phyloP scores from a whole-genome alignment of 2,113 vertebrate genomes.

The Rana temporaria region DNA sequence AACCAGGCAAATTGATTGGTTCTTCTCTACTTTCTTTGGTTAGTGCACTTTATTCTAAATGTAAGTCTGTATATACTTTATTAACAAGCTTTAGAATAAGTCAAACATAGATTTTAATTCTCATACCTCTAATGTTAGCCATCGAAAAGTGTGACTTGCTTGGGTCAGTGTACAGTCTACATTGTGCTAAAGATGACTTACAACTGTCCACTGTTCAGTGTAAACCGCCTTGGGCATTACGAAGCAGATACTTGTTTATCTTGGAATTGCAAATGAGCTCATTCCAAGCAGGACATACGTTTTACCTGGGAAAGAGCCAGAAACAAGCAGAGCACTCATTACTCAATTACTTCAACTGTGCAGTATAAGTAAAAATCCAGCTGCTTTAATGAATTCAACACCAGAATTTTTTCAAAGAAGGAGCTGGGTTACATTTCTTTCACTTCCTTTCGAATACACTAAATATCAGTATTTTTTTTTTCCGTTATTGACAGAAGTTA shows the following conservation, averaged over 20 bases:
- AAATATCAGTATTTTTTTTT: slow-evolving; percentile 21
- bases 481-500: neutral
- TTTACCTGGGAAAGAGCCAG: slow-evolving; percentile 44
- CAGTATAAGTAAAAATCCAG: slow-evolving; percentile 45
- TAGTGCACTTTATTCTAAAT: too few relatives aligned
- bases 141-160: neutral
- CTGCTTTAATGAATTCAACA: slow-evolving; percentile 41
- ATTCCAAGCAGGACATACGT: slow-evolving; percentile 44
- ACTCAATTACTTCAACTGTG: slow-evolving; percentile 48
- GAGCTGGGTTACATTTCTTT: slow-evolving; percentile 6
- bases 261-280: slow-evolving; percentile 47
- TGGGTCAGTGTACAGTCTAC: neutral
- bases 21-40: too few relatives aligned
- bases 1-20: too few relatives aligned
- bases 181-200: slow-evolving; percentile 6
- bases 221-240: slow-evolving; percentile 42
- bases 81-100: too few relatives aligned
- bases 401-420: neutral
- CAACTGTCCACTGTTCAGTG: slow-evolving; percentile 20
- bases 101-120: neutral
- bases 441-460: neutral
- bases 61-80: too few relatives aligned
- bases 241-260: slow-evolving; percentile 28
- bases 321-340: slow-evolving; percentile 48
- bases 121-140: neutral